Conservation (phyloP, 2,888 invertebrate species). For the Diaphora mendica region DNA sequence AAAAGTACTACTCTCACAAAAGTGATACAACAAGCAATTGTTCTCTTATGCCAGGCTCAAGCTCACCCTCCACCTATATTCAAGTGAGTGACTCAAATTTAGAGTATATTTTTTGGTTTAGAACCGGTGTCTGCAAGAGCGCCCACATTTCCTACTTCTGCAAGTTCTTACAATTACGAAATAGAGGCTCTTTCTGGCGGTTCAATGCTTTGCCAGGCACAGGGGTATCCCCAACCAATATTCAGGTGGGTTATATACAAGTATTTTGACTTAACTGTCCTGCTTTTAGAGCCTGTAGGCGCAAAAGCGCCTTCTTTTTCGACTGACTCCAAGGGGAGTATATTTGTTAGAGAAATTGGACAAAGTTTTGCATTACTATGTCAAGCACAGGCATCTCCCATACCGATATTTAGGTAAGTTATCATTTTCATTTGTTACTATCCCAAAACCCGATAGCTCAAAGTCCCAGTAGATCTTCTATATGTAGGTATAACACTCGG, state of each 20-base stretch:
- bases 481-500: slow-evolving; percentile 57
- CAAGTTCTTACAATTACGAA: slow-evolving; percentile 82
- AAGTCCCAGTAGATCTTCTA: slow-evolving; percentile 88
- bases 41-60: slow-evolving; percentile 90
- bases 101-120: slow-evolving; percentile 64
- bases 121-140: slow-evolving; percentile 83
- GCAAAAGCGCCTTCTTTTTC: slow-evolving; percentile 88
- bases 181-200: slow-evolving; percentile 73
- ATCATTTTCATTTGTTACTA: slow-evolving; percentile 54
- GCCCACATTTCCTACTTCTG: slow-evolving; percentile 82
- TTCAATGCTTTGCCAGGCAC: slow-evolving; percentile 85
- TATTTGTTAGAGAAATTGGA: slow-evolving; percentile 85
- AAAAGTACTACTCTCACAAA: slow-evolving; percentile 88
- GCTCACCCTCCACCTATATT: slow-evolving; percentile 89
- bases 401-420: slow-evolving; percentile 88
- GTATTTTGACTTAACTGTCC: slow-evolving; percentile 38
- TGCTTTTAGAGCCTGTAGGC: slow-evolving; percentile 87
- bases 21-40: slow-evolving; percentile 83
- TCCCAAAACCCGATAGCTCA: slow-evolving; percentile 87
- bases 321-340: slow-evolving; percentile 88
- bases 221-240: slow-evolving; percentile 88
- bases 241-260: slow-evolving; percentile 86
- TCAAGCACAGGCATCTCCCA: slow-evolving; percentile 88
- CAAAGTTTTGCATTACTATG: slow-evolving; percentile 88
- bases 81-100: slow-evolving; percentile 85